These are phyloP conservation scores for Egretta garzetta DNA, from an alignment of 2,113 vertebrate species.

Conservation along the genomic window DNA sequence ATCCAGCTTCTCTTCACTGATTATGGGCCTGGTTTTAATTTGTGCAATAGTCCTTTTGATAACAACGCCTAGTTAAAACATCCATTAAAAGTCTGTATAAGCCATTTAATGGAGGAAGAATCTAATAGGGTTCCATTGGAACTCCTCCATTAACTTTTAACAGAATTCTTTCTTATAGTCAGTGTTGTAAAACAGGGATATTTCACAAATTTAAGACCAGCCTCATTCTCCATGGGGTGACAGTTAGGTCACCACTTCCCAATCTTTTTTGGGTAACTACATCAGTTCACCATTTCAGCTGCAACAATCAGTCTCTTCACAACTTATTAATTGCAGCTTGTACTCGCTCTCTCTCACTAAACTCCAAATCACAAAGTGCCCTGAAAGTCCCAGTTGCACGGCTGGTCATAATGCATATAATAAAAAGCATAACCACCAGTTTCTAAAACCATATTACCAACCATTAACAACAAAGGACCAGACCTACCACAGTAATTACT, in stretches of 20 bases:
- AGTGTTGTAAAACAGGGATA: slow-evolving; percentile 44
- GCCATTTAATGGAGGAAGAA: slow-evolving; percentile 75
- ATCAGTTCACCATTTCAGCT: neutral
- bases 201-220: slow-evolving; percentile 48
- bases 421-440: neutral
- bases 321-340: slow-evolving; percentile 57
- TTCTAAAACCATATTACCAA: neutral
- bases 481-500: neutral
- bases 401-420: neutral
- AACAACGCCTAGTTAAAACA: slow-evolving; percentile 78
- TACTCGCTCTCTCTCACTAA: neutral
- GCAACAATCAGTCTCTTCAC: slow-evolving; percentile 51
- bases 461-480: neutral
- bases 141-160: slow-evolving; percentile 79
- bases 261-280: slow-evolving; percentile 46
- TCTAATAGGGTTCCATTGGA: slow-evolving; percentile 73
- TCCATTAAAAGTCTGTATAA: slow-evolving; percentile 77
- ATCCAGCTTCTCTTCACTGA: slow-evolving; percentile 72
- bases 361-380: neutral
- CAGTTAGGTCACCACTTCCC: slow-evolving; percentile 32
- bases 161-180: slow-evolving; percentile 64
- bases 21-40: slow-evolving; percentile 74
- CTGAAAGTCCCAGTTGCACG: neutral
- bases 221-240: slow-evolving; percentile 60
- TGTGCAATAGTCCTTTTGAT: slow-evolving; percentile 77